A percentile compares a stretch with the other conserved stretches of the same genome.
phyloP scores from a whole-genome alignment of 1,140 invertebrate genomes.

The Papilio polyxenes region DNA sequence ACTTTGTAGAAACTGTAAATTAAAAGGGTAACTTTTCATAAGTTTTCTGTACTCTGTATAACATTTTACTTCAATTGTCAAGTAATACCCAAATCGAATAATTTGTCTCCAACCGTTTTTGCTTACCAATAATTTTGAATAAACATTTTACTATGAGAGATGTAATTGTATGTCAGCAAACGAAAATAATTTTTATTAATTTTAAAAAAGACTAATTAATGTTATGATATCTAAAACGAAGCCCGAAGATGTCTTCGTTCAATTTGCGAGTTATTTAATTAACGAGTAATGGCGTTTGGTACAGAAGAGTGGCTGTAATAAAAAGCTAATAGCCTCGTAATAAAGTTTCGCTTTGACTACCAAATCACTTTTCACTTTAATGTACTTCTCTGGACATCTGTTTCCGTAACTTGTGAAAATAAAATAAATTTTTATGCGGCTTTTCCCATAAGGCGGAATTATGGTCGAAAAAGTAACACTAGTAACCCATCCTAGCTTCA shows the following conservation, averaged over 20 bases:
- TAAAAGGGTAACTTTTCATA: background rate
- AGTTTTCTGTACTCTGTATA: background rate
- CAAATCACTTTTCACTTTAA: background rate
- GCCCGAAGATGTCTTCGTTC: background rate
- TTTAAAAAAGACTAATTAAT: background rate
- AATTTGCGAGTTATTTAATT: slow-evolving; percentile 9
- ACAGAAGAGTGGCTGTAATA: background rate
- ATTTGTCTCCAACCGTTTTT: background rate
- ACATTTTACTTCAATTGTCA: background rate
- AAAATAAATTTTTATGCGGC: background rate
- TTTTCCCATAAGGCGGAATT: background rate
- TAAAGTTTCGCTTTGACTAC: slow-evolving; percentile 17
- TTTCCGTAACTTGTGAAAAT: background rate
- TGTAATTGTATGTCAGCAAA: too few relatives aligned
- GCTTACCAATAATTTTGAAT: background rate
- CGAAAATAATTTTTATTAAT: background rate
- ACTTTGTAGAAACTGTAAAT: background rate
- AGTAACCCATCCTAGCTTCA: too few relatives aligned
- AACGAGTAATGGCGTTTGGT: background rate
- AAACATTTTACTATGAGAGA: too few relatives aligned
- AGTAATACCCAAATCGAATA: background rate
- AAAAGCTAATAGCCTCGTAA: background rate
- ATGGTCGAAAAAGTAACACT: too few relatives aligned
- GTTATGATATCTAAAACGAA: background rate
- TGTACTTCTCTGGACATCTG: background rate